Conservation (phyloP, 1,140 invertebrate species). For the Anadara kagoshimensis region DNA sequence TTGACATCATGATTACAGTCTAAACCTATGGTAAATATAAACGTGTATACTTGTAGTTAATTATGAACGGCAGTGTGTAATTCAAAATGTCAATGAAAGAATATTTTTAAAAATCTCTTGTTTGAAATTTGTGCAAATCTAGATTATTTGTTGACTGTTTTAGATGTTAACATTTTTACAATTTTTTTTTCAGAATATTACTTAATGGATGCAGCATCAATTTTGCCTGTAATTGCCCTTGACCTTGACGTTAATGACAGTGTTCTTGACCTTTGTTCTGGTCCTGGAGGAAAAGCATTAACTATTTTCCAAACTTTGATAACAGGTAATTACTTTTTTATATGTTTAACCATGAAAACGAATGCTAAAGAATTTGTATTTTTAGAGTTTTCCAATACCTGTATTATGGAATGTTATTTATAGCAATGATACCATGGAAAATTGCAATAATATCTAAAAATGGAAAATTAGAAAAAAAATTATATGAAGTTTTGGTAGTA, state of each 20-base stretch:
- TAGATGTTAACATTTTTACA: neutral
- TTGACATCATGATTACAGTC: no score
- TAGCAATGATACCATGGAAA: neutral
- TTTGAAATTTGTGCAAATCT: no score
- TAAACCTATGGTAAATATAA: no score
- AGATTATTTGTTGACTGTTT: neutral
- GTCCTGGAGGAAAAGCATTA: conserved; percentile 96
- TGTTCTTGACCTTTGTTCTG: conserved; percentile 95
- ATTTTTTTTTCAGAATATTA: conserved; percentile 76
- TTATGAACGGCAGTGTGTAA: no score
- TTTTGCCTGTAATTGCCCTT: conserved; percentile 92
- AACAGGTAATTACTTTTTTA: conserved; percentile 75
- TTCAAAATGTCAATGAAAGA: no score
- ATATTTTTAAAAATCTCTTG: no score
- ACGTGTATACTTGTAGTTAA: no score
- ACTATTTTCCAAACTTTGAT: conserved; percentile 89
- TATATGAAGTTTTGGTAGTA: no score
- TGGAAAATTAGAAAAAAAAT: no score
- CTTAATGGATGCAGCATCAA: conserved; percentile 90
- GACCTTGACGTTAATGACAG: conserved; percentile 84
- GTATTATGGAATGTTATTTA: neutral
- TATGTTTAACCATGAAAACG: neutral
- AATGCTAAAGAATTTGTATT: no score
- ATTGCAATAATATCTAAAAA: no score
- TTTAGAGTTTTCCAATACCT: no score